A percentile compares a stretch with the other conserved stretches of the same genome.
phyloP scores from a whole-genome alignment of 2,888 invertebrate genomes.

The Sceliomorpha sp. region DNA sequence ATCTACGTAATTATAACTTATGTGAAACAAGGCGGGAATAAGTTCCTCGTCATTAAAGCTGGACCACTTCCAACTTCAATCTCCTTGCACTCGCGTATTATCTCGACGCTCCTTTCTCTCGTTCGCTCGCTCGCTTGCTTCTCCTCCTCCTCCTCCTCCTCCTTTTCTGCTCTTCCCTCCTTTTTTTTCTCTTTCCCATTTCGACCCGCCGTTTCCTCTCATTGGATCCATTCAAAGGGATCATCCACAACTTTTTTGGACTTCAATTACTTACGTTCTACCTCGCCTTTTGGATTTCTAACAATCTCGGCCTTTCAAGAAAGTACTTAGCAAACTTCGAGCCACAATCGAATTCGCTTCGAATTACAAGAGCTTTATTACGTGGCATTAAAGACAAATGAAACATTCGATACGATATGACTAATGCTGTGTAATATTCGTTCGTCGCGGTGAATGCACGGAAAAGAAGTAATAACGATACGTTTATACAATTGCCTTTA shows the following conservation, averaged over 20 bases:
- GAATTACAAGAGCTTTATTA: slow-evolving; percentile 40
- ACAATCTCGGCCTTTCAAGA: slow-evolving; percentile 37
- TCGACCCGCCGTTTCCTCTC: slow-evolving; percentile 30
- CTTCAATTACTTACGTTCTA: slow-evolving; percentile 49
- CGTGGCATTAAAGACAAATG: slow-evolving; percentile 27
- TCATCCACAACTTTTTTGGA: slow-evolving; percentile 51
- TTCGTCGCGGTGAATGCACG: too few species aligned
- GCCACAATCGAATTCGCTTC: slow-evolving; percentile 36
- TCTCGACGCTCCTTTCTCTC: slow-evolving; percentile 38
- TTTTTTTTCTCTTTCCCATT: slow-evolving; percentile 20
- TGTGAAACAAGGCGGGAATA: slow-evolving; percentile 59
- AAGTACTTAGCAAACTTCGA: slow-evolving; percentile 48
- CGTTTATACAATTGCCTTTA: too few species aligned
- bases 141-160: slow-evolving; percentile 7
- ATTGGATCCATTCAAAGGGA: slow-evolving; percentile 51
- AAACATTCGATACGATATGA: slow-evolving; percentile 12
- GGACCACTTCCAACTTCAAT: slow-evolving; percentile 63
- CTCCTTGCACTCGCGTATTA: slow-evolving; percentile 47
- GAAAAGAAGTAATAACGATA: too few species aligned
- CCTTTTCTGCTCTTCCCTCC: too few species aligned
- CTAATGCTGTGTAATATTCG: slow-evolving; percentile 1
- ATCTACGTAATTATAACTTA: slow-evolving; percentile 61
- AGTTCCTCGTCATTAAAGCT: slow-evolving; percentile 60
- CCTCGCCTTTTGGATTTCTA: slow-evolving; percentile 39
- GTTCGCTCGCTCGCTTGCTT: too few species aligned